Conservation (phyloP, 2,113 vertebrate genomes). For the Spea multiplicata region DNA sequence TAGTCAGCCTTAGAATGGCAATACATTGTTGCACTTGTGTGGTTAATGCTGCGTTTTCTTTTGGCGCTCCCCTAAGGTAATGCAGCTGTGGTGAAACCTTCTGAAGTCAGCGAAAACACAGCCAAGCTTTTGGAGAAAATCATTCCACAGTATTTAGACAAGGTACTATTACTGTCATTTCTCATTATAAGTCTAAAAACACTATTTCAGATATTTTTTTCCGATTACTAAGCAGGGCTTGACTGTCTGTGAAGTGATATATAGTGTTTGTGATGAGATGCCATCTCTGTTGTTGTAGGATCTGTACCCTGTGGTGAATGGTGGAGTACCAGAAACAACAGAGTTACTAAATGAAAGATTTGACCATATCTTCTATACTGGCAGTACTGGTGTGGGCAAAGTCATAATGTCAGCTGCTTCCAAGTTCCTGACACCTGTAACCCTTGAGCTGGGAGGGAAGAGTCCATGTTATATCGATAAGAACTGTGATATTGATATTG, state of each 20-base stretch:
- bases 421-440: slow-evolving; percentile 85
- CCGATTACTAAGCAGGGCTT: too few relatives aligned
- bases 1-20: too few relatives aligned
- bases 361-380: slow-evolving; percentile 88
- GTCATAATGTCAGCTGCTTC: slow-evolving; percentile 83
- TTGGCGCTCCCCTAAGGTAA: slow-evolving; percentile 71
- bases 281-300: slow-evolving; percentile 61
- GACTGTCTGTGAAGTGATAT: too few relatives aligned
- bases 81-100: slow-evolving; percentile 86
- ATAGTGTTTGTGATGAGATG: too few relatives aligned
- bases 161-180: slow-evolving; percentile 59
- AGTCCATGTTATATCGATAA: slow-evolving; percentile 90
- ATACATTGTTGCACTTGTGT: too few relatives aligned
- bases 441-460: slow-evolving; percentile 91
- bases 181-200: neutral
- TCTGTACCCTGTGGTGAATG: slow-evolving; percentile 76
- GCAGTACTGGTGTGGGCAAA: slow-evolving; percentile 73
- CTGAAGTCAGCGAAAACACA: slow-evolving; percentile 80
- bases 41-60: neutral
- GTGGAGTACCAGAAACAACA: slow-evolving; percentile 78
- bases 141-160: slow-evolving; percentile 86
- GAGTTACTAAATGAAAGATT: slow-evolving; percentile 78
- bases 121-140: slow-evolving; percentile 73
- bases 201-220: too few relatives aligned
- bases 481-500: slow-evolving; percentile 75